A percentile compares a stretch with the other conserved stretches of the same genome.
Conservation (phyloP, 2,888 invertebrate species). For the Elegia similella region DNA sequence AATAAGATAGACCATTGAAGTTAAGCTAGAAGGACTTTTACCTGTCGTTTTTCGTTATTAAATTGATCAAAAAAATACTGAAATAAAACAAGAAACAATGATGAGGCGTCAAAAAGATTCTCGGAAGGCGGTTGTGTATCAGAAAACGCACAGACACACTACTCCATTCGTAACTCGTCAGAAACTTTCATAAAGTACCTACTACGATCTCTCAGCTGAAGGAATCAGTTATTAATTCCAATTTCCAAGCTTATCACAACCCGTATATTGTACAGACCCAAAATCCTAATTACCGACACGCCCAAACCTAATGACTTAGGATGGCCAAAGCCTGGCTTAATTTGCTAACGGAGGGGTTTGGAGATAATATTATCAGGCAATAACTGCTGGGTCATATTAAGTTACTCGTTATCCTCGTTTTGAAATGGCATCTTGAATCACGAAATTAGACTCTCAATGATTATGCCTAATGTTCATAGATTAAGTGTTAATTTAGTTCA, state of each 20-base stretch:
- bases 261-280: neutral
- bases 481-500: neutral
- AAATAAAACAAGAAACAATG: too few relatives aligned
- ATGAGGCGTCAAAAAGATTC: too few relatives aligned
- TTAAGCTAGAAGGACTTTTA: too few relatives aligned
- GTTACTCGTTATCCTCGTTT: neutral
- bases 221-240: too few relatives aligned
- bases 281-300: neutral
- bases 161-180: too few relatives aligned
- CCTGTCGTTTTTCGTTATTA: too few relatives aligned
- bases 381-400: constrained; percentile 1
- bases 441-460: neutral
- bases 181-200: too few relatives aligned
- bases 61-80: too few relatives aligned
- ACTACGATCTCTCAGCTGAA: too few relatives aligned
- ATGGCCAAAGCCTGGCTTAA: neutral
- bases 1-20: too few relatives aligned
- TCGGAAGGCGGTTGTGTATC: too few relatives aligned
- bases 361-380: neutral
- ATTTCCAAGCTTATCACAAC: neutral
- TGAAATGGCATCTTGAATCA: neutral
- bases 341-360: neutral
- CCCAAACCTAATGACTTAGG: neutral
- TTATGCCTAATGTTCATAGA: neutral
- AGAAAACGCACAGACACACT: too few relatives aligned